Evolutionary conservation across 1,140 invertebrate genomes (phyloP).

Genomic region (Drusus annulatus): DNA sequence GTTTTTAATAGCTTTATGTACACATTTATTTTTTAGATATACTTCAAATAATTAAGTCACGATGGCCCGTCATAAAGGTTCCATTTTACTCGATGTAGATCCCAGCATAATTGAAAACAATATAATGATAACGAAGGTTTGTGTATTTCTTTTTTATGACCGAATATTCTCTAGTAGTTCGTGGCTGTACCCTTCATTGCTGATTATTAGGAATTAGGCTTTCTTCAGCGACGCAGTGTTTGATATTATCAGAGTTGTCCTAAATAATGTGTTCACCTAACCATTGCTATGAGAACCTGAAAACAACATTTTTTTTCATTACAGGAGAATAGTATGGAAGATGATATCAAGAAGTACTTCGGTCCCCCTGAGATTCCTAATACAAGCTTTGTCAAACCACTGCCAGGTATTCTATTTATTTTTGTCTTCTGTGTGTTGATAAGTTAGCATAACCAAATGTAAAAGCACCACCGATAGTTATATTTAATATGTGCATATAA

Average conservation of each 20-base stretch:
- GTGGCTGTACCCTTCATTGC: too few species aligned
- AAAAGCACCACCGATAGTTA: too few species aligned
- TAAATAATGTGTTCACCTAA: too few species aligned
- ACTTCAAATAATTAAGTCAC: background rate
- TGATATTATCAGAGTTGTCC: background rate
- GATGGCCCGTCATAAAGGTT: conserved; percentile 59
- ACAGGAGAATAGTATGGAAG: conserved; percentile 65
- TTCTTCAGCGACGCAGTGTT: too few species aligned
- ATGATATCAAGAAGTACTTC: conserved; percentile 67
- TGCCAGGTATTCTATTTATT: conserved; percentile 17
- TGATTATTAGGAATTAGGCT: too few species aligned
- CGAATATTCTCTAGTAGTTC: too few species aligned
- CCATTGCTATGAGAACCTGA: too few species aligned
- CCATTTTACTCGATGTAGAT: conserved; percentile 67
- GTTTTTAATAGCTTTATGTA: background rate
- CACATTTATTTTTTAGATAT: background rate
- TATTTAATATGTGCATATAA: too few species aligned
- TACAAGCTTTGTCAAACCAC: conserved; percentile 26
- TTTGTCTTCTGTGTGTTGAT: background rate
- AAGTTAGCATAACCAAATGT: too few species aligned
- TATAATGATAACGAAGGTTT: conserved; percentile 67
- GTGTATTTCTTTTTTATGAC: conserved; percentile 18
- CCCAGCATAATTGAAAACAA: conserved; percentile 69
- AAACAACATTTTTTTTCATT: conserved; percentile 45
- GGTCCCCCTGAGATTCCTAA: conserved; percentile 34